Evolutionary conservation across 2,888 invertebrate species (phyloP), one percentile per base, ranked within the genome.

Genomic region (Cabera pusaria): DNA sequence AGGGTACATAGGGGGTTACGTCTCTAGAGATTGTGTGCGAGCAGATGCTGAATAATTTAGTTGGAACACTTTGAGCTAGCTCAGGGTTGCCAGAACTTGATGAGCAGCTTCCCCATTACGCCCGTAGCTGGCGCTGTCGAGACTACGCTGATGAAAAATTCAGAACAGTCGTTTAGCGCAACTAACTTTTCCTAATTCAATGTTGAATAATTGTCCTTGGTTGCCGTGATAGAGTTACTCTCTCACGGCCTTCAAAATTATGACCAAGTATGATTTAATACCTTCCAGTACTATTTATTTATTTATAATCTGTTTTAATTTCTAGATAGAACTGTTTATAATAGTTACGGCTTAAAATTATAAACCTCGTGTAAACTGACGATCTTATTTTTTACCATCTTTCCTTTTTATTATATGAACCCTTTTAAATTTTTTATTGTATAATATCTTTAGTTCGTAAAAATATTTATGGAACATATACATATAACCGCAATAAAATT

Each of bases 21-120:
- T 52, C 64, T 51, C 63, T 9, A 21, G 69, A 46, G 71, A 57
- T 56, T 55, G 55, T 47, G 56, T 54, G 53, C 58, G 63, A 69
- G 66, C 67, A 67, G 65, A 60, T 51, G 52, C 46, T 79, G 71
- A 79, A 80, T 79, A 73, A 76, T 77, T 77, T 67, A 79, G 59
- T 48, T 40, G 56, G 59, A 37, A 49, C 66, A 69, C 70, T 73
- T 74, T 69, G 62, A 60, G 51, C 56, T 45, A 51, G 50, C 49
- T 44, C 40, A n/a, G 49, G 33, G 20, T 1, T 34, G 35, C 49
- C 10, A 9, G n/a, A 16, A 49, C 48, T 51, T 63, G 60, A 67
- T 59, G 64, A 64, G 61, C 44, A 40, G 49, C 44, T 56, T 11
- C 25, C 11, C 24, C 10, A 31, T 25, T 38, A 26, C 11, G 7